Evolutionary conservation across 2,113 vertebrate species (phyloP).

Genomic region (Apeltes quadracus): DNA sequence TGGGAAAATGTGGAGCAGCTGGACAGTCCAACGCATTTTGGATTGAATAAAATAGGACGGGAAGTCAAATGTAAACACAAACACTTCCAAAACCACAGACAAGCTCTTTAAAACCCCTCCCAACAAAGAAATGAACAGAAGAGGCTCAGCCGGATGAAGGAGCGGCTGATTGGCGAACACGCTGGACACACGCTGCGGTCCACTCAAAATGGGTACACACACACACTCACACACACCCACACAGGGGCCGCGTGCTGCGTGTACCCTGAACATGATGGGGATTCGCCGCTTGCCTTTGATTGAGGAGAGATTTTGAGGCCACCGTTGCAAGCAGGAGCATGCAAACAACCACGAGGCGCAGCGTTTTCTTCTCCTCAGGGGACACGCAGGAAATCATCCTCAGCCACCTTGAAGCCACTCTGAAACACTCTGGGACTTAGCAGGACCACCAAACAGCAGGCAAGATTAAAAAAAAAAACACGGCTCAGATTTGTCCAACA

Average conservation of each 20-base stretch:
- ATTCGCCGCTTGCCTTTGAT: slow-evolving; percentile 32
- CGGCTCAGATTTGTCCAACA: slow-evolving; percentile 37
- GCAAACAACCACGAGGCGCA: background rate
- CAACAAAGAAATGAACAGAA: background rate
- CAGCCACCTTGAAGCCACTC: slow-evolving; percentile 42
- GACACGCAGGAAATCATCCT: slow-evolving; percentile 33
- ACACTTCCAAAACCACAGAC: slow-evolving; percentile 13
- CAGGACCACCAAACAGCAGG: slow-evolving; percentile 33
- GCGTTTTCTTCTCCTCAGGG: slow-evolving; percentile 15
- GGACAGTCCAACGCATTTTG: slow-evolving; percentile 5
- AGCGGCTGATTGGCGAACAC: slow-evolving; percentile 59
- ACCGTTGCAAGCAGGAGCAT: background rate
- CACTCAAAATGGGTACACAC: slow-evolving; percentile 14
- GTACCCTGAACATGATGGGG: slow-evolving; percentile 18
- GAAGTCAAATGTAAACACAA: slow-evolving; percentile 19
- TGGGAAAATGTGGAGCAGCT: slow-evolving; percentile 7
- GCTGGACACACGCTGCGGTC: slow-evolving; percentile 24
- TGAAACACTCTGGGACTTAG: slow-evolving; percentile 43
- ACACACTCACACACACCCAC: background rate
- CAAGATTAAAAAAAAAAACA: slow-evolving; percentile 56
- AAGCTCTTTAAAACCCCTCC: background rate
- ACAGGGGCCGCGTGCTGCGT: slow-evolving; percentile 22
- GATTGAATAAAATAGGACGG: slow-evolving; percentile 10
- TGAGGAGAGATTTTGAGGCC: slow-evolving; percentile 14
- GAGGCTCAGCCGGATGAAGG: slow-evolving; percentile 42